Evolutionary conservation across 1,140 invertebrate genomes (phyloP).

Genomic region (Leptopilina boulardi): DNA sequence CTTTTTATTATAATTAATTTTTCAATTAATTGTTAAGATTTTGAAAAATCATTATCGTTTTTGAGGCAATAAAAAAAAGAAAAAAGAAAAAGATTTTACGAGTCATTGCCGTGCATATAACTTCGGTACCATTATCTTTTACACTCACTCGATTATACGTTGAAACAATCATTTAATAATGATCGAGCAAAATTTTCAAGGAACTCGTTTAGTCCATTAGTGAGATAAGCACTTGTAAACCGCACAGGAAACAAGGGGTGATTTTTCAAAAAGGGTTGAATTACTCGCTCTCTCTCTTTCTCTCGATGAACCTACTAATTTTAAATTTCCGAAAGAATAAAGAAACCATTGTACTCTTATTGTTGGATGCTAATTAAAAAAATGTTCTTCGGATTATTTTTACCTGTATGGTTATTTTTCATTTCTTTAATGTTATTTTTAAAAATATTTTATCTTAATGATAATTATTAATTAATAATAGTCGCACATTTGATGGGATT

Average conservation of each 20-base stretch:
- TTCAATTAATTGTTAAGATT: background rate
- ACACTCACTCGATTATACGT: conserved; percentile 21
- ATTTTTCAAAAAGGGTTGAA: background rate
- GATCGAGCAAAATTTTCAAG: conserved; percentile 11
- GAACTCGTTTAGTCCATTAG: conserved; percentile 17
- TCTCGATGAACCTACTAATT: background rate
- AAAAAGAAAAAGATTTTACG: conserved; percentile 4
- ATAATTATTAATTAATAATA: no score
- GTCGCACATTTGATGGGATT: no score
- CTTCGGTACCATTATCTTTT: conserved; percentile 14
- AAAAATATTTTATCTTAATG: no score
- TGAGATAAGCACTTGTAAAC: background rate
- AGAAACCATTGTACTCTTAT: background rate
- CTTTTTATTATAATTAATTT: background rate
- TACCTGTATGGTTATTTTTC: no score
- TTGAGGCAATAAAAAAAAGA: background rate
- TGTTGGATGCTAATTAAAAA: background rate
- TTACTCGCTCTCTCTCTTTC: no score
- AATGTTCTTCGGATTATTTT: no score
- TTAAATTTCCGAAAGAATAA: background rate
- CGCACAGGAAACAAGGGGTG: background rate
- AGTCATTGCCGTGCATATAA: conserved; percentile 21
- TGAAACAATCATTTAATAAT: conserved; percentile 33
- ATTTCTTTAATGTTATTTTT: no score
- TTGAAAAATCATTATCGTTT: background rate